Percentiles rank a stretch among this genome's conserved stretches.
phyloP scores from a whole-genome alignment of 2,888 invertebrate genomes.

The Odontocolon sp. region DNA sequence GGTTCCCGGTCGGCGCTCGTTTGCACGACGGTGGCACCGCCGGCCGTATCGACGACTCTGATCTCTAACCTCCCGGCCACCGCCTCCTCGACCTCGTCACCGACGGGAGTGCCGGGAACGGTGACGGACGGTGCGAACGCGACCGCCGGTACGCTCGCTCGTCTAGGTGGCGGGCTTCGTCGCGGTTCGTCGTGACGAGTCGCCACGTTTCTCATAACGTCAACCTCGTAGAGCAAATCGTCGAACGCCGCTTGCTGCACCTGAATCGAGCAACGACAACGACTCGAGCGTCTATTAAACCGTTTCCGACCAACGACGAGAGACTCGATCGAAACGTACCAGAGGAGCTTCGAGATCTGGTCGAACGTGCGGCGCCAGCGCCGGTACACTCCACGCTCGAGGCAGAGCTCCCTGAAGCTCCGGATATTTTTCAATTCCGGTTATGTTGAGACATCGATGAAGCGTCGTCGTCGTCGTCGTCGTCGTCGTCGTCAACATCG shows the following conservation, averaged over 20 bases:
- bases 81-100: slow-evolving; percentile 82
- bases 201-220: slow-evolving; percentile 91
- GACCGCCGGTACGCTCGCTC: slow-evolving; percentile 79
- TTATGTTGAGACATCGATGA: slow-evolving; percentile 87
- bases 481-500: too few species aligned
- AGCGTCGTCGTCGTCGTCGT: slow-evolving; percentile 69
- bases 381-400: slow-evolving; percentile 90
- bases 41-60: slow-evolving; percentile 83
- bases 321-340: too few species aligned
- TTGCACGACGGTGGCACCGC: slow-evolving; percentile 78
- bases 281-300: neutral
- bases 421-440: slow-evolving; percentile 90
- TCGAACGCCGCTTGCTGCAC: slow-evolving; percentile 94
- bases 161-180: slow-evolving; percentile 68
- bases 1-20: slow-evolving; percentile 79
- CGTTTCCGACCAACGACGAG: too few species aligned
- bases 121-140: slow-evolving; percentile 68
- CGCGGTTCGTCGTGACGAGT: slow-evolving; percentile 82
- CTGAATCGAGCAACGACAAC: slow-evolving; percentile 58
- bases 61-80: slow-evolving; percentile 92
- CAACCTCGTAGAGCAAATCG: slow-evolving; percentile 89
- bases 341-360: slow-evolving; percentile 89
- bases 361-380: slow-evolving; percentile 83
- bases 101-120: slow-evolving; percentile 70
- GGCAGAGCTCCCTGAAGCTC: slow-evolving; percentile 86